These are phyloP conservation scores for Myotis davidii DNA, from an alignment of 2,113 vertebrate species.

Conservation along the genomic window DNA sequence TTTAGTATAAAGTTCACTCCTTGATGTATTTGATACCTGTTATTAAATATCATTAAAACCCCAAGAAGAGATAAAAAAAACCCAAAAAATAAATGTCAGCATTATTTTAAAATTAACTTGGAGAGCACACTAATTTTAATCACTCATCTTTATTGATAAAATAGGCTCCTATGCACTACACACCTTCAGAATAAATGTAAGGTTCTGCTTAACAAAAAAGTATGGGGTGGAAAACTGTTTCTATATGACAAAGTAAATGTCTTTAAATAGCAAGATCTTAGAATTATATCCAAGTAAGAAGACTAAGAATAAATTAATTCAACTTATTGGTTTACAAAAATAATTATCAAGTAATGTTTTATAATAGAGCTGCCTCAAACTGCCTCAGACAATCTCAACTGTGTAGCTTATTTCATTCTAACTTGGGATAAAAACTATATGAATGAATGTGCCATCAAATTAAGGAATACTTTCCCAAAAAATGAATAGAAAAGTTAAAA, in stretches of 20 bases:
- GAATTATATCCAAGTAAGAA: constrained; percentile 70
- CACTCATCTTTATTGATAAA: constrained; percentile 86
- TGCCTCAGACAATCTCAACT: constrained; percentile 65
- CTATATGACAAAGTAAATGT: constrained; percentile 71
- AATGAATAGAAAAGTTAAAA: constrained; percentile 63
- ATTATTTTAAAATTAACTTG: constrained; percentile 46
- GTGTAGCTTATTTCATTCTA: constrained; percentile 37
- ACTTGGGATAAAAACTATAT: constrained; percentile 48
- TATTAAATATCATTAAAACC: not conserved
- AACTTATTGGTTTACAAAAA: constrained; percentile 82
- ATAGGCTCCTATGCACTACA: constrained; percentile 82
- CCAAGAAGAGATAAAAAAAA: not conserved
- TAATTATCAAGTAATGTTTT: constrained; percentile 83
- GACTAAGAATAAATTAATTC: constrained; percentile 82
- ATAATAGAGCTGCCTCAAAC: constrained; percentile 81
- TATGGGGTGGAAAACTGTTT: constrained; percentile 79
- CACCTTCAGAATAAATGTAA: constrained; percentile 77
- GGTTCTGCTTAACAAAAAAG: constrained; percentile 80
- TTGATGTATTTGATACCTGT: not conserved
- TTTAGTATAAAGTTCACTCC: not conserved
- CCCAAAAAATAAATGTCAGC: not conserved
- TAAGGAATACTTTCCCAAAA: constrained; percentile 26
- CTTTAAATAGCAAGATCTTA: constrained; percentile 75
- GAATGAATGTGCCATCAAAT: constrained; percentile 42
- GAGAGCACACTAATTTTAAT: constrained; percentile 56